Conservation (phyloP, 2,113 vertebrate species). For the Oncorhynchus nerka region DNA sequence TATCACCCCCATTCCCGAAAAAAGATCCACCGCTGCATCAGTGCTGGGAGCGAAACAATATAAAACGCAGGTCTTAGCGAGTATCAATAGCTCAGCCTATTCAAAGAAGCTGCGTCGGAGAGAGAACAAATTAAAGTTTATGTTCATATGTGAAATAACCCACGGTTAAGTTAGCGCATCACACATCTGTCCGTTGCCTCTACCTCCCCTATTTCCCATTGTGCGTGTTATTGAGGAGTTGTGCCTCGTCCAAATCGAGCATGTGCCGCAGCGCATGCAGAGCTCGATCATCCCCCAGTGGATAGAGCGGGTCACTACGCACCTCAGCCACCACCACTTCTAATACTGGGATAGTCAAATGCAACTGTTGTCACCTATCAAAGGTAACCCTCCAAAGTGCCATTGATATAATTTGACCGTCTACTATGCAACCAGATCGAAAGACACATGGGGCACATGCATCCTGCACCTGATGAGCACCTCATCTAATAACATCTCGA, state of each 20-base stretch:
- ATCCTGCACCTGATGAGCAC: too few species aligned
- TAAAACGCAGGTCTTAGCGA: constrained; percentile 55
- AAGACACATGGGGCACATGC: background rate
- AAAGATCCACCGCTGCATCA: constrained; percentile 65
- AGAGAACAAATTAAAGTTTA: constrained; percentile 70
- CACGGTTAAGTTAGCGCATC: constrained; percentile 62
- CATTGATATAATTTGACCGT: constrained; percentile 13
- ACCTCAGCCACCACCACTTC: constrained; percentile 25
- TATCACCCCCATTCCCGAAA: constrained; percentile 53
- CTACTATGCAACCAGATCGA: background rate
- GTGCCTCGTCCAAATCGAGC: constrained; percentile 57
- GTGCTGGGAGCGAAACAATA: constrained; percentile 51
- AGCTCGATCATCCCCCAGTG: constrained; percentile 76
- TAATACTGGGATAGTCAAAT: background rate
- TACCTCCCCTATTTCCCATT: constrained; percentile 68
- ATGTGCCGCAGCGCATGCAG: constrained; percentile 65
- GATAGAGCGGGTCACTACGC: constrained; percentile 65
- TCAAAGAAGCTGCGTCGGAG: constrained; percentile 16
- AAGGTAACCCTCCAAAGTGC: background rate
- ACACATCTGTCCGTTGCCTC: constrained; percentile 71
- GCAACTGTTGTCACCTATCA: background rate
- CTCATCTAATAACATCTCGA: too few species aligned
- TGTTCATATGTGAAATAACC: constrained; percentile 52
- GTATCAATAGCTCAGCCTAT: constrained; percentile 42
- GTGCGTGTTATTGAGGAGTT: constrained; percentile 66